Conservation (phyloP, 1,140 invertebrate species). For the Drosophila dunni region DNA sequence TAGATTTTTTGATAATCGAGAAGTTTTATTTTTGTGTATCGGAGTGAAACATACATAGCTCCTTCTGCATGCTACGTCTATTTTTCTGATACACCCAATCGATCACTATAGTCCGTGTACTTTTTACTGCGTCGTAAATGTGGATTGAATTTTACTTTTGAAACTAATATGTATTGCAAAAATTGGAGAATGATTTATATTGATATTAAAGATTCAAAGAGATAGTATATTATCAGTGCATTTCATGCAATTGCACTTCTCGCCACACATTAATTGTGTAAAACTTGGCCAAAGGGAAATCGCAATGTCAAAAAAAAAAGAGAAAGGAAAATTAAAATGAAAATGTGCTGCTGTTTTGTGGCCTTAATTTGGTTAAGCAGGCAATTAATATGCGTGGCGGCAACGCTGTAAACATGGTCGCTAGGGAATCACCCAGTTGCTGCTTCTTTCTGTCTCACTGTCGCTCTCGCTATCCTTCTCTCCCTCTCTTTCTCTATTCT, state of each 20-base stretch:
- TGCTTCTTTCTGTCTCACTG: neutral
- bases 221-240: too few species aligned
- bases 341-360: conserved; percentile 62
- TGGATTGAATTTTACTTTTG: too few species aligned
- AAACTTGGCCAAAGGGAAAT: conserved; percentile 15
- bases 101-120: too few species aligned
- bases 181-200: too few species aligned
- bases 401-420: conserved; percentile 74
- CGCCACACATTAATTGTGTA: conserved; percentile 36
- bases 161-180: too few species aligned
- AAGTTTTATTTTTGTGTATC: too few species aligned
- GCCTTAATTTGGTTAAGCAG: conserved; percentile 77
- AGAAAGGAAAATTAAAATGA: conserved; percentile 12
- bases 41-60: too few species aligned
- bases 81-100: too few species aligned
- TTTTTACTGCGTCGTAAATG: too few species aligned
- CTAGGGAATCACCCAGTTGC: conserved; percentile 46
- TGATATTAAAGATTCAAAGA: too few species aligned
- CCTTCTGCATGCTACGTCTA: too few species aligned
- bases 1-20: too few species aligned
- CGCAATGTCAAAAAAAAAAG: neutral
- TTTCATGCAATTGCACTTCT: conserved; percentile 49
- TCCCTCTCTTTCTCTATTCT: neutral
- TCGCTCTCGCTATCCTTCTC: neutral
- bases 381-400: conserved; percentile 75